phyloP scores from a whole-genome alignment of 2,888 invertebrate genomes.

The Spilarctia lutea region DNA sequence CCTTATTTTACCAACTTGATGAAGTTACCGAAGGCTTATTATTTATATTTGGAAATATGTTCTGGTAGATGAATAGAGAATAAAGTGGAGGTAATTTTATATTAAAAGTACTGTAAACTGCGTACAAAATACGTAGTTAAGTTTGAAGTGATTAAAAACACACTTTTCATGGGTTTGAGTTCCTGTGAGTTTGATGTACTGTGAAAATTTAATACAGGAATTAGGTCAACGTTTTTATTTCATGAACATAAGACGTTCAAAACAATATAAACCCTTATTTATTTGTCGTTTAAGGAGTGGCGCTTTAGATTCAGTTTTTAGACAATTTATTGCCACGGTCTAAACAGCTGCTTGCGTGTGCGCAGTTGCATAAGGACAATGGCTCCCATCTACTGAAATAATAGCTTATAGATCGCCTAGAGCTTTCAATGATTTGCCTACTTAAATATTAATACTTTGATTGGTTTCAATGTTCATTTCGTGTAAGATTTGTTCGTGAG shows the following conservation, averaged over 20 bases:
- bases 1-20: too few species aligned
- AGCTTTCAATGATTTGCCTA: conserved; percentile 10
- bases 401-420: conserved; percentile 32
- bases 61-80: neutral
- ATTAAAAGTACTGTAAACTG: too few species aligned
- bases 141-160: too few species aligned
- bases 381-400: conserved; percentile 43
- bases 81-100: neutral
- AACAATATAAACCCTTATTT: conserved; percentile 27
- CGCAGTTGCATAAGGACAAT: conserved; percentile 34
- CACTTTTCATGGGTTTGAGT: too few species aligned
- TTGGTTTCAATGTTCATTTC: neutral
- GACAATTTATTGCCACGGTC: conserved; percentile 47
- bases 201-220: neutral
- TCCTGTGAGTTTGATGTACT: neutral
- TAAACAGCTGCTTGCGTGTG: conserved; percentile 48
- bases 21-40: too few species aligned
- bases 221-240: neutral
- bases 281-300: conserved; percentile 52
- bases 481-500: neutral
- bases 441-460: neutral
- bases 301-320: conserved; percentile 47
- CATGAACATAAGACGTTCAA: conserved; percentile 2
- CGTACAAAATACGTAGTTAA: too few species aligned
- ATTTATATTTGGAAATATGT: too few species aligned